A percentile compares a stretch with the other conserved stretches of the same genome.
Evolutionary conservation across 2,113 vertebrate genomes (phyloP).

Genomic region (Protobothrops mucrosquamatus): DNA sequence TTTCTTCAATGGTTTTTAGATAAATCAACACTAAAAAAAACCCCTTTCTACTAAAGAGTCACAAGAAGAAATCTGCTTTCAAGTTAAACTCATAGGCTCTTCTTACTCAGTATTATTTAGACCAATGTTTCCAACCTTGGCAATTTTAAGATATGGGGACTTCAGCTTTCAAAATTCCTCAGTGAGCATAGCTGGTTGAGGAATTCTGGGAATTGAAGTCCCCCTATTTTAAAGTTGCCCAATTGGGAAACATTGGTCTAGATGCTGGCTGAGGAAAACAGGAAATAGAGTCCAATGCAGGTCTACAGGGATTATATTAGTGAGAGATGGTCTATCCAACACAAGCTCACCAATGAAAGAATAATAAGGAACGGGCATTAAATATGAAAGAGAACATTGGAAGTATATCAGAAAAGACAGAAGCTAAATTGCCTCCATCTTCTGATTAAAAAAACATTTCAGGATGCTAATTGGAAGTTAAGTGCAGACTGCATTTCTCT

Average conservation of each 20-base stretch:
- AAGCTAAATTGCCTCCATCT: not conserved
- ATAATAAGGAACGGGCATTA: not conserved
- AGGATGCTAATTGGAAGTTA: not conserved
- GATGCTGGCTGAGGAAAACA: not conserved
- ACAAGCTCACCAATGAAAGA: not conserved
- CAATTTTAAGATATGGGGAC: not conserved
- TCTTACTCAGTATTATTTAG: not conserved
- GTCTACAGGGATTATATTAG: not conserved
- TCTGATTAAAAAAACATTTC: not conserved
- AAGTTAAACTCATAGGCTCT: not conserved
- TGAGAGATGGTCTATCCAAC: not conserved
- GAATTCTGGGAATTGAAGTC: not conserved
- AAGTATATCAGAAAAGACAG: not conserved
- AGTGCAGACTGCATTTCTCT: not conserved
- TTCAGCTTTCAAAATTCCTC: not conserved
- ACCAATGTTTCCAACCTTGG: not conserved
- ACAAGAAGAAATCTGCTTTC: not conserved
- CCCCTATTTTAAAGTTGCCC: not conserved
- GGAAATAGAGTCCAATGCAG: not conserved
- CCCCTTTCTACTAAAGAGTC: not conserved
- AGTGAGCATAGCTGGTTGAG: not conserved
- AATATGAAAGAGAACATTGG: not conserved
- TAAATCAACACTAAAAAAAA: not conserved
- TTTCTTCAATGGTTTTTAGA: not conserved
- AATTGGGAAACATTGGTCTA: not conserved